Evolutionary conservation across 2,888 invertebrate genomes (phyloP), one percentile per base, ranked within the genome.

Genomic region (Crossocerus cetratus): DNA sequence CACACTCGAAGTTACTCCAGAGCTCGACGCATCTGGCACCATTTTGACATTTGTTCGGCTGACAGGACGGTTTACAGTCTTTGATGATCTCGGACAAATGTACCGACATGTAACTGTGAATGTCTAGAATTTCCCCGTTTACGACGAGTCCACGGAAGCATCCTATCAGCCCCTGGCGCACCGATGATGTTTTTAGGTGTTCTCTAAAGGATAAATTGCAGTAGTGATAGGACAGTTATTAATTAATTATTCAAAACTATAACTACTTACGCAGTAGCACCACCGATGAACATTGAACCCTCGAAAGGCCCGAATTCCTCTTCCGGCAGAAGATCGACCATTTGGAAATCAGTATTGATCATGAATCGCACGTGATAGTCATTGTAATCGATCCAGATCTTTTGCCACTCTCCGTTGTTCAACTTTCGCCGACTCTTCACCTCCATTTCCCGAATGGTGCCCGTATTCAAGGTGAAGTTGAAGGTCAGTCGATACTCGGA

Each of bases 351-450:
- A 44, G 96, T 96, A 87, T 98, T 98, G 79, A 98, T 94, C 95
- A 97, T 97, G 87, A 98, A 97, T 76, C 97, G 92, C 44, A 98
- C 97, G 89, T 98, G 98, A 90, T 97, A 96, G 88, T 96, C 95
- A 91, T 98, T 97, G 89, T 97, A 97, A 91, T 98, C 98, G 74
- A 98, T 96, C 96, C 97, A 96, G 78, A 98, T 95, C 91, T 97
- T 97, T 90, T 98, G 98, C 98, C 98, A 98, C 89, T 97, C 97
- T 0, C 98, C 98, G 62, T 96, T 96, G 88, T 97, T 98, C 59
- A 98, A 92, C 87, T 95, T 94, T 57, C 95, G 92, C 78, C 94
- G 94, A 2, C 97, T 97, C 86, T 95, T 94, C 75, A 98, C 96
- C 56, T 95, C 96, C 71, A 97, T 91, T 87, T 95, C 96, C 78